A percentile compares a stretch with the other conserved stretches of the same genome.
phyloP scores from a whole-genome alignment of 2,113 vertebrate genomes.

The Lampris megalopsis region DNA sequence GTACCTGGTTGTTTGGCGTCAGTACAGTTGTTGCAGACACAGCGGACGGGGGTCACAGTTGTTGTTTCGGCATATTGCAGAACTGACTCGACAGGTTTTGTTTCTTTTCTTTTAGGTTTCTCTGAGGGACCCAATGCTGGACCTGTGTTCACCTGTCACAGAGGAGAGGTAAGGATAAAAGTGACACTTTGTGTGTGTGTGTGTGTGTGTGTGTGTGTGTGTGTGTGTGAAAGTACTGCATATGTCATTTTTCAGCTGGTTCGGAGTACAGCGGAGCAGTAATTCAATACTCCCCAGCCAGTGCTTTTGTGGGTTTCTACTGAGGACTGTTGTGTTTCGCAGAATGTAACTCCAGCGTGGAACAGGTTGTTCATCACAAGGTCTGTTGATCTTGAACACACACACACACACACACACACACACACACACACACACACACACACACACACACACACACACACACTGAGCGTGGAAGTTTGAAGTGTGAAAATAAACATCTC shows the following conservation, averaged over 20 bases:
- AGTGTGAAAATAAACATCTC: conserved; percentile 85
- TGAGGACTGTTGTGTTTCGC: conserved; percentile 76
- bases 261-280: conserved; percentile 55
- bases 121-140: conserved; percentile 35
- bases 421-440: conserved; percentile 53
- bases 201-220: conserved; percentile 35
- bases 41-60: conserved; percentile 44
- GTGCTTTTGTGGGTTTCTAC: conserved; percentile 72
- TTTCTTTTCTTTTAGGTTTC: conserved; percentile 1
- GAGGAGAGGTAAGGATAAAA: conserved; percentile 52
- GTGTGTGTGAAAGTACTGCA: conserved; percentile 38
- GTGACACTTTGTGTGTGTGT: conserved; percentile 48
- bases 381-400: conserved; percentile 78
- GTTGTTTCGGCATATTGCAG: conserved; percentile 22
- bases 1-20: conserved; percentile 24
- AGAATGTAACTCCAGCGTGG: conserved; percentile 75
- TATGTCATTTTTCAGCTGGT: conserved; percentile 48
- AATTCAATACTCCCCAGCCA: conserved; percentile 74
- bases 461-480: conserved; percentile 70
- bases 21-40: conserved; percentile 34
- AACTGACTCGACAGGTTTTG: conserved; percentile 53
- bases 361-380: conserved; percentile 80
- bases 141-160: conserved; percentile 40
- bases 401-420: conserved; percentile 63
- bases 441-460: conserved; percentile 48